Evolutionary conservation across 2,113 vertebrate species (phyloP).

Genomic region (Percina caprodes): DNA sequence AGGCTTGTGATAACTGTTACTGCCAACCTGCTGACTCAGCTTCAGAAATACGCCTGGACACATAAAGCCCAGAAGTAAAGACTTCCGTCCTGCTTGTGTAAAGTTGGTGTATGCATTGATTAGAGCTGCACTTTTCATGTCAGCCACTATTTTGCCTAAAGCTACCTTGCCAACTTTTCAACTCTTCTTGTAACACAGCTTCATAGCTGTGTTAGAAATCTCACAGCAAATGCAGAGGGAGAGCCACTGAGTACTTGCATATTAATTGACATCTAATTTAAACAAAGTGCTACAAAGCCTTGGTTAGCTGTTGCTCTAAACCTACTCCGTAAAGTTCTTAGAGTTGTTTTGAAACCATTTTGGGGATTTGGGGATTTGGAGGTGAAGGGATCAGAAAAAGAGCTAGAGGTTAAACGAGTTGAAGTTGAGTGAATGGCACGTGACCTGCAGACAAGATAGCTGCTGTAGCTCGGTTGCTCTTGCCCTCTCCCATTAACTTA

Average conservation of each 20-base stretch:
- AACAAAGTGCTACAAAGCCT: background rate
- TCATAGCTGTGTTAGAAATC: slow-evolving; percentile 1
- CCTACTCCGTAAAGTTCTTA: background rate
- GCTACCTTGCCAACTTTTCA: background rate
- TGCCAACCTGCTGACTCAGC: slow-evolving; percentile 38
- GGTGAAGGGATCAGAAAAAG: background rate
- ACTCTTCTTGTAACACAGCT: background rate
- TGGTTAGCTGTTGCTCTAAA: background rate
- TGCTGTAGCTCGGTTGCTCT: no score
- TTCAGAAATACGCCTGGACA: background rate
- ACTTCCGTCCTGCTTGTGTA: background rate
- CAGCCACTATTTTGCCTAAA: background rate
- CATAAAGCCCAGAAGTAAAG: background rate
- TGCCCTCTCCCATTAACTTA: no score
- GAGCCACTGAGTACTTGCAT: background rate
- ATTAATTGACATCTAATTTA: slow-evolving; percentile 28
- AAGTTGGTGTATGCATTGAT: background rate
- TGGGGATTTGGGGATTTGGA: background rate
- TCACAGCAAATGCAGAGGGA: background rate
- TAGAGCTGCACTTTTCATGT: background rate
- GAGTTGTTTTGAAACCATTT: background rate
- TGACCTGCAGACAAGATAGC: no score
- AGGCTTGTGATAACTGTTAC: slow-evolving; percentile 18
- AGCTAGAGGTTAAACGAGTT: background rate
- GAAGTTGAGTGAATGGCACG: no score